Base-by-base conservation (phyloP, 1,140 invertebrate genomes). In the Cydia pomonella region DNA sequence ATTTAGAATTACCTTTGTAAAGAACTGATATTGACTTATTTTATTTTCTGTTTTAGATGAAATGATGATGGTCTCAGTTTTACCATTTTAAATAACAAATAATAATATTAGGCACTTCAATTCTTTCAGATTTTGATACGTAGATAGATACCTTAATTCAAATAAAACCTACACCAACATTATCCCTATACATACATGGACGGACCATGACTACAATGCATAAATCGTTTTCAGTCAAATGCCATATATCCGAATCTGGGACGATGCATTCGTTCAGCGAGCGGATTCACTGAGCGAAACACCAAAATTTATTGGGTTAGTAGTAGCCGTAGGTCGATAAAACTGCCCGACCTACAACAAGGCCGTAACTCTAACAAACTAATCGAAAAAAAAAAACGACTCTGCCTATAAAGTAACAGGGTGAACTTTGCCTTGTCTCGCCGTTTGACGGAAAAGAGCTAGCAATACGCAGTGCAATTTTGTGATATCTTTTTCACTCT, bases 251-350 rank as follows among this genome's bases (percentile, higher is more conserved):
- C 85, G 86, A 90, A 91, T 91, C 85, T 92, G 84, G 90, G 89
- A 87, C 90, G 90, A 89, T 93, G 91, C 90, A 93, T 93, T 92
- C 88, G 89, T 86, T 90, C 86, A 87, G 76, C 81, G 83, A 88
- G 84, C 85, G 90, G 87, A 91, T 88, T 87, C 89, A 90, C 84
- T 90, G 89, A 89, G 90, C 90, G 91, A 93, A 93, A 92, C 89
- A 92, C 91, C 89, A 82, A 92, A 93, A 93, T 93, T 93, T 93
- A 93, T 93, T 93, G 84, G 91, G 91, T 93, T 93, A 93, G 90
- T 93, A 93, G 91, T 93, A 87, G 86, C 90, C 85, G 83, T 90
- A 92, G 91, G 91, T 93, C 91, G 91, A 93, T 93, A 93, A 92
- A 93, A 91, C 86, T 88, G 83, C 79, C 80, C 79, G 79, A 84